Evolutionary conservation across 2,113 vertebrate species (phyloP), one percentile per base, ranked within the genome.

Genomic region (Nycticorax nycticorax): DNA sequence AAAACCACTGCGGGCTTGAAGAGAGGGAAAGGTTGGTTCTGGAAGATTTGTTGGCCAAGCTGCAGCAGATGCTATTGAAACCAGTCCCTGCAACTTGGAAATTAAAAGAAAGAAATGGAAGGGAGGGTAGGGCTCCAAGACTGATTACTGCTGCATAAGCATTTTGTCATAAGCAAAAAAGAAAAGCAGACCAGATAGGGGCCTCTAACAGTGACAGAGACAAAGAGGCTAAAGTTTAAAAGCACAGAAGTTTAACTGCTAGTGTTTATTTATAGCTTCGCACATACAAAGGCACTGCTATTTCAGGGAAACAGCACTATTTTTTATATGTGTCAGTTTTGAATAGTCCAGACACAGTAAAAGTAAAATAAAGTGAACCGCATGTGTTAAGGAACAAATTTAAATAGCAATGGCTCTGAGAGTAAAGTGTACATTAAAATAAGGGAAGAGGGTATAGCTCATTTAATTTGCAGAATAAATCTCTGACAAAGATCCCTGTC

Each of bases 341-440:
- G 94, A 98, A 97, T 94, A 93, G 88, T 96, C 73, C 82, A 96
- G 77, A 88, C 77, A 97, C 57, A 96, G 74, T 97, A 92, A 97
- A 97, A 98, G 67, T 96, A 97, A 98, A 98, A 97, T 97, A 98
- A 98, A 98, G 95, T 94, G 94, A 96, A 97, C 89, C 12, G 12
- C 75, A 92, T 97, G 93, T 94, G 78, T 96, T 96, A 95, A 97
- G 64, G 84, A 96, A 97, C 93, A 96, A 95, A 97, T 96, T 96
- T 97, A 97, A 98, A 98, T 97, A 97, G 77, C 92, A 96, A 92
- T 95, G 93, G 92, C 89, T 97, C 59, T 95, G 89, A 92, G 96
- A 97, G 97, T 97, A 97, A 97, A 97, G 95, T 97, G 90, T 97
- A 98, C 91, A 97, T 98, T 97, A 97, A 97, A 97, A 95, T 91